Percentiles rank a stretch among this genome's conserved stretches.
Evolutionary conservation across 2,888 invertebrate species (phyloP).

Genomic region (Lymantria dispar): DNA sequence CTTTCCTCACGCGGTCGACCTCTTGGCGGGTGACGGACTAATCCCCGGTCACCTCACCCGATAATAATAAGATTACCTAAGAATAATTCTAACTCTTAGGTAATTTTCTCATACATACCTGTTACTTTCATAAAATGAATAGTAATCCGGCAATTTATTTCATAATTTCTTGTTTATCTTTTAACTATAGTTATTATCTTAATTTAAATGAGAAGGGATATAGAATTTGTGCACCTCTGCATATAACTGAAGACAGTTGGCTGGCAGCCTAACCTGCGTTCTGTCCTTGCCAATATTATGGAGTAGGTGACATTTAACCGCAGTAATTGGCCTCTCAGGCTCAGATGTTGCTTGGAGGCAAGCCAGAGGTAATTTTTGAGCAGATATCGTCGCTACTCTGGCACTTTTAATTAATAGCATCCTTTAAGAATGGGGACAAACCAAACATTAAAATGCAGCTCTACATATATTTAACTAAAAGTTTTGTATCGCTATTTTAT

Average conservation of each 20-base stretch:
- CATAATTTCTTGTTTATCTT: too few relatives aligned
- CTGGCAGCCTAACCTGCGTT: constrained; percentile 48
- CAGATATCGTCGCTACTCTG: constrained; percentile 16
- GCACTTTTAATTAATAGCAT: constrained; percentile 18
- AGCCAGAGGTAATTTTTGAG: constrained; percentile 40
- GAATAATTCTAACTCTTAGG: too few relatives aligned
- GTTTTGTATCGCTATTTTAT: too few relatives aligned
- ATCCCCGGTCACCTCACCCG: too few relatives aligned
- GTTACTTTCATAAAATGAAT: too few relatives aligned
- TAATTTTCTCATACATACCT: too few relatives aligned
- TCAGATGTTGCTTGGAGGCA: constrained; percentile 42
- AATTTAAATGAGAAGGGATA: constrained; percentile 4
- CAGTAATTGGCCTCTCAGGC: constrained; percentile 44
- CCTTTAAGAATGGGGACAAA: constrained; percentile 9
- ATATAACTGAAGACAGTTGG: constrained; percentile 42
- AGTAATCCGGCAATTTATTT: too few relatives aligned
- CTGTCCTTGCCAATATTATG: constrained; percentile 44
- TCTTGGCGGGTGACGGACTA: too few relatives aligned
- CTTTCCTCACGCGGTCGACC: too few relatives aligned
- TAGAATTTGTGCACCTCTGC: neutral
- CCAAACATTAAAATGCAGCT: too few relatives aligned
- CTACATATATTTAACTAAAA: too few relatives aligned
- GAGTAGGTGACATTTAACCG: constrained; percentile 44
- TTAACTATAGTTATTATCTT: constrained; percentile 10
- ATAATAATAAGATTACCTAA: too few relatives aligned